Evolutionary conservation across 2,797 vertebrate species (phyloP).

Genomic region (Hemibagrus guttatus): DNA sequence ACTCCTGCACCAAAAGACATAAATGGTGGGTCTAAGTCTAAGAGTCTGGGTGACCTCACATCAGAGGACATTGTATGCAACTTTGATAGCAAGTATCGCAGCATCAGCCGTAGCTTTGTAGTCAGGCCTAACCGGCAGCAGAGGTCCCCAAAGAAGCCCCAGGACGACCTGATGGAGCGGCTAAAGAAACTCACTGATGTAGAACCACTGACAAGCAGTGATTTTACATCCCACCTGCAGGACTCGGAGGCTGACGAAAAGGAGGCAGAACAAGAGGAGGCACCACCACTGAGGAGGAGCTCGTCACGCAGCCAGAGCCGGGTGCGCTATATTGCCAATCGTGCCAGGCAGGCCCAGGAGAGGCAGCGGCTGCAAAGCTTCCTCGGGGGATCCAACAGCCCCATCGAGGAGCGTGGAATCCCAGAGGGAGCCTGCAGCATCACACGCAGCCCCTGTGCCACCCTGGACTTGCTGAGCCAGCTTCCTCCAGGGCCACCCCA

Average conservation of each 20-base stretch:
- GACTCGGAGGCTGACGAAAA: conserved; percentile 9
- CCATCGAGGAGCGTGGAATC: conserved; percentile 88
- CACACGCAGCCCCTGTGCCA: conserved; percentile 75
- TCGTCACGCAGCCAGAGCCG: conserved; percentile 92
- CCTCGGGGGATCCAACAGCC: conserved; percentile 58
- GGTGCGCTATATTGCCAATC: conserved; percentile 90
- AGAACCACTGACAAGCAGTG: conserved; percentile 71
- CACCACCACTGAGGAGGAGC: conserved; percentile 76
- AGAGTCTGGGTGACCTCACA: conserved; percentile 93
- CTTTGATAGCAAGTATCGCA: conserved; percentile 85
- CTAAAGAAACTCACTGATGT: conserved; percentile 83
- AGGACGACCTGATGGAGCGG: conserved; percentile 80
- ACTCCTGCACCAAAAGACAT: conserved; percentile 42
- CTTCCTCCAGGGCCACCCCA: conserved; percentile 63
- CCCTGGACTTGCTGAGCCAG: conserved; percentile 68
- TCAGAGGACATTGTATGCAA: conserved; percentile 88
- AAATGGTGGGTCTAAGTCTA: conserved; percentile 80
- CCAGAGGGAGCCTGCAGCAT: conserved; percentile 90
- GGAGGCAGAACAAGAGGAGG: conserved; percentile 63
- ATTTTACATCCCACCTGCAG: conserved; percentile 60
- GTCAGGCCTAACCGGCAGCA: conserved; percentile 67
- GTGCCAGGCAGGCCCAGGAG: conserved; percentile 89
- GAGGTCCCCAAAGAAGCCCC: conserved; percentile 51
- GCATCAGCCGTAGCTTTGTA: conserved; percentile 85
- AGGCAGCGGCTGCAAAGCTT: conserved; percentile 81